Conservation (phyloP, 2,888 invertebrate species). For the Pristionchus arcanus region DNA sequence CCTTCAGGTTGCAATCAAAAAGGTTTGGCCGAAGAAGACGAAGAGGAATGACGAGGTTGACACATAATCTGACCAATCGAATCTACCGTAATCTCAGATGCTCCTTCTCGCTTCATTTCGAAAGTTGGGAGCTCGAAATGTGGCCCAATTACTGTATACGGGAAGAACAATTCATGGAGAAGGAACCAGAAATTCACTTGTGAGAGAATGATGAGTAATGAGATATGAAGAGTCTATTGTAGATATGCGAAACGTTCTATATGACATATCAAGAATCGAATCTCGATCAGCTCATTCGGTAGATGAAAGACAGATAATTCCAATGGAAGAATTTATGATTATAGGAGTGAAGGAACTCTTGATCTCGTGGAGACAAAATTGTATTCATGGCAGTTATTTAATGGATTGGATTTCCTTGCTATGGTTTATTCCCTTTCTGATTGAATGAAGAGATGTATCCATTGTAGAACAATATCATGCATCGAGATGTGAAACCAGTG, state of each 20-base stretch:
- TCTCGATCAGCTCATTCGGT: slow-evolving; percentile 34
- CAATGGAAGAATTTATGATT: neutral
- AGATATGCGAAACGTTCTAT: slow-evolving; percentile 35
- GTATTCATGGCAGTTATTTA: slow-evolving; percentile 35
- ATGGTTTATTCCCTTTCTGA: neutral
- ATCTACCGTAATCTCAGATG: slow-evolving; percentile 31
- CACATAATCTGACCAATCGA: neutral
- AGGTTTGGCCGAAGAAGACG: slow-evolving; percentile 43
- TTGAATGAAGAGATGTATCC: neutral
- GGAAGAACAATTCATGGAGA: neutral
- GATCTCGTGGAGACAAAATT: slow-evolving; percentile 15
- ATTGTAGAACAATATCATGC: slow-evolving; percentile 49
- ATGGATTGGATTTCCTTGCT: slow-evolving; percentile 43
- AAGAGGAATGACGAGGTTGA: slow-evolving; percentile 48
- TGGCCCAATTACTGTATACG: slow-evolving; percentile 39
- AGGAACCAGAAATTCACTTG: slow-evolving; percentile 21
- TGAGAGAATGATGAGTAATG: neutral
- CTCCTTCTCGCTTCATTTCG: slow-evolving; percentile 41
- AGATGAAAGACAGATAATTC: neutral
- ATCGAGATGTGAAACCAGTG: slow-evolving; percentile 44
- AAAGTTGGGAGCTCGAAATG: slow-evolving; percentile 40
- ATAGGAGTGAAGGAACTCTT: slow-evolving; percentile 13
- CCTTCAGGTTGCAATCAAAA: slow-evolving; percentile 21
- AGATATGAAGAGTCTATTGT: neutral
- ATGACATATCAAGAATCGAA: slow-evolving; percentile 12